A percentile compares a stretch with the other conserved stretches of the same genome.
phyloP scores from a whole-genome alignment of 2,888 invertebrate species.

The Dolomedes plantarius region DNA sequence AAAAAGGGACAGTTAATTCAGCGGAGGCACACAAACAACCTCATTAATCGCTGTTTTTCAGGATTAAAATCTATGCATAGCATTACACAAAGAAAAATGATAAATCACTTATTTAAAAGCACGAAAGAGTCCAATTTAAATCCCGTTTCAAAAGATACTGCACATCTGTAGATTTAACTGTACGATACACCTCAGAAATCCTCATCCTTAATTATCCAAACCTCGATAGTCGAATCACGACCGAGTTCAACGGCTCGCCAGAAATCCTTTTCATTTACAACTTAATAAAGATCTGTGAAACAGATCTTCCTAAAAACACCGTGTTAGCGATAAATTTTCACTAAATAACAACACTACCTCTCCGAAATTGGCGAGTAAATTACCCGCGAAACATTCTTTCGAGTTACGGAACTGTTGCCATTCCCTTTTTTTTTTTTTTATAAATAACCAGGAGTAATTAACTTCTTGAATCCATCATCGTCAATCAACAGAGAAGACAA shows the following conservation, averaged over 20 bases:
- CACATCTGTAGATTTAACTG: neutral
- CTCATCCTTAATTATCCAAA: neutral
- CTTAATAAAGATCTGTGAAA: conserved; percentile 1
- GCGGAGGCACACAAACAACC: too few species aligned
- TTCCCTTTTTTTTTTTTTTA: conserved; percentile 31
- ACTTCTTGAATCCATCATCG: conserved; percentile 61
- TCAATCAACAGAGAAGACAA: conserved; percentile 56
- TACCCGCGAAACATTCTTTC: conserved; percentile 28
- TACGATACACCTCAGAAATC: neutral
- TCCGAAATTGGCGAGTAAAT: conserved; percentile 13
- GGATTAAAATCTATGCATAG: too few species aligned
- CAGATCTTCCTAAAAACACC: neutral
- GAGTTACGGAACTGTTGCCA: conserved; percentile 25
- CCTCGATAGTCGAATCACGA: neutral
- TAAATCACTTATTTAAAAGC: neutral
- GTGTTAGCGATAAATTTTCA: conserved; percentile 3
- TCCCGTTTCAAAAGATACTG: too few species aligned
- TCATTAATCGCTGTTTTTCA: too few species aligned
- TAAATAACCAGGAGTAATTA: conserved; percentile 56
- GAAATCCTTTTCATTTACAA: neutral
- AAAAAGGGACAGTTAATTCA: too few species aligned
- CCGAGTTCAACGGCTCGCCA: neutral
- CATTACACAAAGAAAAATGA: too few species aligned
- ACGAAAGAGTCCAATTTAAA: neutral
- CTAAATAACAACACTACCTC: neutral